Conservation (phyloP, 2,113 vertebrate species). For the Cephalophus harveyi region DNA sequence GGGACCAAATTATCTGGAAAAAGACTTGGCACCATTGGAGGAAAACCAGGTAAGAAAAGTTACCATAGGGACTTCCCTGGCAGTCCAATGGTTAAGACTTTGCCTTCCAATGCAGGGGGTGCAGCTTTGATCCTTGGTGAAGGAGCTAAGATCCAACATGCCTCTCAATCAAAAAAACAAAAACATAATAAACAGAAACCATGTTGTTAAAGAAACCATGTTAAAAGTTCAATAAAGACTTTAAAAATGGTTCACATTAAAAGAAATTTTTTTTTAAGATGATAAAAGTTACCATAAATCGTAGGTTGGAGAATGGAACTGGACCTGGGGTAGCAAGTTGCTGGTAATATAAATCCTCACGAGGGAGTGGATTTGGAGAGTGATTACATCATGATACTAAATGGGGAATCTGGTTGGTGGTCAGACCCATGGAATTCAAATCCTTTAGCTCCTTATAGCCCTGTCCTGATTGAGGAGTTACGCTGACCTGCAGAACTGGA, state of each 20-base stretch:
- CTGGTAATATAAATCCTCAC: neutral
- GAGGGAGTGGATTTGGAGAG: neutral
- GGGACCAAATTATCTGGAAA: neutral
- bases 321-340: neutral
- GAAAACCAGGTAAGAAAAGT: neutral
- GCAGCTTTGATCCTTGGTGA: neutral
- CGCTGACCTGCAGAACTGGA: neutral
- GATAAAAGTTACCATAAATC: neutral
- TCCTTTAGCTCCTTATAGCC: neutral
- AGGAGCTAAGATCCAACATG: neutral
- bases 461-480: neutral
- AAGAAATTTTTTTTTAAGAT: neutral
- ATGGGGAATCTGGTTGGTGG: neutral
- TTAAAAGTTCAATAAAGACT: neutral
- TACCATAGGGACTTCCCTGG: neutral
- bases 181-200: neutral
- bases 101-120: neutral
- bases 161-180: neutral
- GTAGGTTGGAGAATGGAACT: neutral
- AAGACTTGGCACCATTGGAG: neutral
- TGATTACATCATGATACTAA: neutral
- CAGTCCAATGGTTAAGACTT: neutral
- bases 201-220: neutral
- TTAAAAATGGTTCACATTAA: neutral
- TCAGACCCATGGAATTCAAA: neutral